Conservation (phyloP, 2,797 vertebrate genomes). For the Poecile montanus region DNA sequence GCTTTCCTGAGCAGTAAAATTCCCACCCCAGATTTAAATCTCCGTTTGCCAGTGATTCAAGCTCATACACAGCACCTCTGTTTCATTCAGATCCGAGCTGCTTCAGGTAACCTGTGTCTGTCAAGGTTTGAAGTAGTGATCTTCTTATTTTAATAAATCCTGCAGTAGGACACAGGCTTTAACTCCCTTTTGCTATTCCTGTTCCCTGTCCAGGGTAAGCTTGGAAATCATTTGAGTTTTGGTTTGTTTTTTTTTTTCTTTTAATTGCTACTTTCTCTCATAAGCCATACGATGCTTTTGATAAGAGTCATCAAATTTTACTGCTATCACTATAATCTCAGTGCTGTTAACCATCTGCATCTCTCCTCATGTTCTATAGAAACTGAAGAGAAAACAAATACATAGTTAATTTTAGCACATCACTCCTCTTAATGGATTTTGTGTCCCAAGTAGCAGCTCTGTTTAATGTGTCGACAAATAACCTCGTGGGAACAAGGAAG, state of each 20-base stretch:
- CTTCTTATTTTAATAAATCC: constrained; percentile 3
- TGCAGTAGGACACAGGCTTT: background rate
- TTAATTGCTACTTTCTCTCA: constrained; percentile 45
- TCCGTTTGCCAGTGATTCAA: background rate
- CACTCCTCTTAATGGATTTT: constrained; percentile 39
- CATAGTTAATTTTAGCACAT: constrained; percentile 57
- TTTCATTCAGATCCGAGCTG: background rate
- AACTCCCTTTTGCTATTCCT: background rate
- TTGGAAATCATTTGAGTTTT: background rate
- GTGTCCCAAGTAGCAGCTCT: background rate
- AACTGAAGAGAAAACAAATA: constrained; percentile 37
- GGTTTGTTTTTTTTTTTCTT: background rate
- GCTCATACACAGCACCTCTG: background rate
- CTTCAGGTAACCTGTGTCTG: background rate
- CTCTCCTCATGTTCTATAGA: constrained; percentile 10
- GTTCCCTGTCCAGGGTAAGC: background rate
- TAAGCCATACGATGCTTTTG: constrained; percentile 59
- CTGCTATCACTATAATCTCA: constrained; percentile 53
- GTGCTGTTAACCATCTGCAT: constrained; percentile 64
- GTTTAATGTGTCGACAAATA: constrained; percentile 21
- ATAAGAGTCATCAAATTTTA: constrained; percentile 65
- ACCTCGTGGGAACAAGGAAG: background rate
- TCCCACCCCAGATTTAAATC: background rate
- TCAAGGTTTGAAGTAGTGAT: background rate
- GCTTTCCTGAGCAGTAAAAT: background rate